Evolutionary conservation across 1,140 invertebrate species (phyloP), one percentile per base, ranked within the genome.

Genomic region (Heliothis subflexa): DNA sequence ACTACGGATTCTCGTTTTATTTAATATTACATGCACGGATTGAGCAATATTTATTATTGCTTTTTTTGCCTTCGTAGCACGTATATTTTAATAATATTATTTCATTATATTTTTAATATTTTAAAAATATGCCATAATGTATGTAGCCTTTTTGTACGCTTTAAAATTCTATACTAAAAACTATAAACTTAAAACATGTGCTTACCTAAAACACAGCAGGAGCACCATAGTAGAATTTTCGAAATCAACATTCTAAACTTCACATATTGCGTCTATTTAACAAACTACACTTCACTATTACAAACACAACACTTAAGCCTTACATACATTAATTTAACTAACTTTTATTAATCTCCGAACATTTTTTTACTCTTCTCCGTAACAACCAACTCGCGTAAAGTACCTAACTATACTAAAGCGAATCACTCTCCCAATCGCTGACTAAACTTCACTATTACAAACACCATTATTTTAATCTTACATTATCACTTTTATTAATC

Each of bases 211-310:
- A 45, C 40, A 12, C 33, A 64, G 21, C 1, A 64, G 10, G 61
- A 16, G 10, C 9, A 64, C 14, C 33, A 47, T 64, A 64, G 47
- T 9, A 64, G 10, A 3, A 64, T 16, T 18, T 64, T 64, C 16
- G 11, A 45, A 33, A 64, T 64, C 40, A 64, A 64, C 61, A 64
- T 64, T 64, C 16, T 47, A 12, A 33, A 47, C 61, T 14, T 16
- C 40, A 45, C 61, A 64, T 64, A 21, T 16, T 62, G 33, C 3
- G 7, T 16, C 10, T 62, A 14, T 16, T 45, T 13, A 45, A 64
- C 18, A 64, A 25, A 25, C 21, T 25, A 25, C 21, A 47, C 40
- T 16, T 3, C 61, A 64, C 40, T 9, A 62, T 64, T 45, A 2
- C 3, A 28, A 62, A 45, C 21, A 61, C 7, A 4, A 61, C 25